These are phyloP conservation scores for Champsocephalus esox DNA, from an alignment of 2,797 vertebrate species.

Conservation along the genomic window DNA sequence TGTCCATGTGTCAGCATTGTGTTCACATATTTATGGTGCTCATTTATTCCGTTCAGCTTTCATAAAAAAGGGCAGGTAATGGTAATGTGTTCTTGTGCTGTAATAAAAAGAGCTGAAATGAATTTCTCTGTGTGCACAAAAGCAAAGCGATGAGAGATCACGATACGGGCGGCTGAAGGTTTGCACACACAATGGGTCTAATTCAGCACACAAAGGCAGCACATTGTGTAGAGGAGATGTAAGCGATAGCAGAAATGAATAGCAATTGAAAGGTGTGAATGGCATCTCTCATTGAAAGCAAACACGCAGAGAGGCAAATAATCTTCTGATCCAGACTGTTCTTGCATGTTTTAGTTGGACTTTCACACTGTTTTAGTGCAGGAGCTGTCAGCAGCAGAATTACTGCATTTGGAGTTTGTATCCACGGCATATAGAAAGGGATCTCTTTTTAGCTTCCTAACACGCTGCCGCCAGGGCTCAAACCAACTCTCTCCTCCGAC, in stretches of 20 bases:
- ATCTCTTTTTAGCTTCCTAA: conserved; percentile 59
- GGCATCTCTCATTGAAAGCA: conserved; percentile 71
- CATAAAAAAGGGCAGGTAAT: conserved; percentile 65
- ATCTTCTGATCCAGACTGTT: conserved; percentile 65
- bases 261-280: conserved; percentile 79
- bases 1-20: conserved; percentile 51
- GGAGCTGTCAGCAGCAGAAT: conserved; percentile 55
- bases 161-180: conserved; percentile 65
- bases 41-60: conserved; percentile 46
- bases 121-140: conserved; percentile 68
- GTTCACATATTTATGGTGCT: conserved; percentile 54
- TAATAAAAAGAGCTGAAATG: conserved; percentile 71
- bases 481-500: conserved; percentile 48
- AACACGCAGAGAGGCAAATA: conserved; percentile 63
- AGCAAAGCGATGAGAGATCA: conserved; percentile 67
- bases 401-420: conserved; percentile 38
- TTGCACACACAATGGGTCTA: conserved; percentile 73
- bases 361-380: conserved; percentile 49
- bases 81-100: conserved; percentile 43
- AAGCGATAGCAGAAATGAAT: conserved; percentile 75
- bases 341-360: conserved; percentile 60
- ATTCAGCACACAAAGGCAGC: conserved; percentile 71
- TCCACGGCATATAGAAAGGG: conserved; percentile 39
- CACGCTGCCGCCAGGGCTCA: conserved; percentile 56
- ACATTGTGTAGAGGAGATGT: conserved; percentile 68